Base-by-base conservation (phyloP, 2,113 vertebrate species). In the Spermophilus dauricus region DNA sequence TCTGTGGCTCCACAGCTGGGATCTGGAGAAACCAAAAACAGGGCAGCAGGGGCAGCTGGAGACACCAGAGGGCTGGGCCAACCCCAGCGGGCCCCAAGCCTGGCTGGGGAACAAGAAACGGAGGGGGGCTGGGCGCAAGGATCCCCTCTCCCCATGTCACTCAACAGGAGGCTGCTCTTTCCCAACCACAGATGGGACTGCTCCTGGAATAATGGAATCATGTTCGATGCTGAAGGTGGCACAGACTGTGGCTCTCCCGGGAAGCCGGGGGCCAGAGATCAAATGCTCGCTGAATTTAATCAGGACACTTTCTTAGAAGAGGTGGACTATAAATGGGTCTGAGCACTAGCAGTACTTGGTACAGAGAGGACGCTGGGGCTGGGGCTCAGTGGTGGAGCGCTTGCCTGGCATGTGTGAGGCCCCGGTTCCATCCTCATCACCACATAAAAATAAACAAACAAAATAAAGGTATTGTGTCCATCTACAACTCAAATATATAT, bases 21-120 rank as follows among this genome's bases (percentile, higher is more conserved):
- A 90, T 34, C 65, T 92, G 88, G 78, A 93, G 56, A 95, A 93
- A 81, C 77, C 87, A 63, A 89, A 93, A 81, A 34, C 69, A 93
- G 77, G 42, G 95, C 58, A 86, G 69, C 39, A 69, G 53, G 93
- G 86, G 93, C 96, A 97, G 97, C 97, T 95, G 94, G 93, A 96
- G 91, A 30, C 53, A 39, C 92, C 5, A n/a, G 95, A 87, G 91
- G 75, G 39, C 76, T 81, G 56, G 87, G 75, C 1, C 16, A 73
- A 28, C 28, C 84, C 93, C 97, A 97, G 95, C 98, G 97, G 97
- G 85, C 94, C 37, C 34, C 56, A 61, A 51, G 73, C 65, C 90
- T 94, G 93, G 39, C 86, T 80, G 83, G 63, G 73, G 63, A 95
- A 83, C 18, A 22, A 61, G 95, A 88, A 95, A 67, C 51, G 72